Percentiles rank a stretch among this genome's conserved stretches.
Evolutionary conservation across 23 tunicate genomes (phyloP).

Genomic region (Botrylloides violaceus): DNA sequence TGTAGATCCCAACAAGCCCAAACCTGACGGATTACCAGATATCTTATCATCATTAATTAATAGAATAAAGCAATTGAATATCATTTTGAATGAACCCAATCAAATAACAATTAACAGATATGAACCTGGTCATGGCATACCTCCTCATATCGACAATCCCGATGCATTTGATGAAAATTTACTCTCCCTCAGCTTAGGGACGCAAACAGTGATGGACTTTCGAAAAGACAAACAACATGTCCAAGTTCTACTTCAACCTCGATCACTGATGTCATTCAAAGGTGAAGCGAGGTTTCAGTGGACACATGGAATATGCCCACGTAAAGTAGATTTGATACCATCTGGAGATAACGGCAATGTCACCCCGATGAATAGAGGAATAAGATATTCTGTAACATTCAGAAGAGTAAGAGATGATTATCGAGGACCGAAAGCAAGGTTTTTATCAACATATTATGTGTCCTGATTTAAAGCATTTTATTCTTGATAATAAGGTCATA

Average conservation of each 20-base stretch:
- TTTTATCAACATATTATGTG: neutral
- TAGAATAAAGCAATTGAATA: slow-evolving; percentile 11
- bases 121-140: slow-evolving; percentile 95
- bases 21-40: slow-evolving; percentile 21
- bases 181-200: slow-evolving; percentile 55
- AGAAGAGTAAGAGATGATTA: slow-evolving; percentile 37
- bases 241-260: slow-evolving; percentile 43
- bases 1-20: slow-evolving; percentile 51
- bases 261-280: slow-evolving; percentile 56
- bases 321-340: slow-evolving; percentile 64
- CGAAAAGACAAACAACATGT: slow-evolving; percentile 15
- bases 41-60: slow-evolving; percentile 24
- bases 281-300: slow-evolving; percentile 84
- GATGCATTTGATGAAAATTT: slow-evolving; percentile 54
- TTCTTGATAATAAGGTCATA: too few relatives aligned
- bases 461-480: neutral
- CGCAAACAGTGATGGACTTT: slow-evolving; percentile 65
- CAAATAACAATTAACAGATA: slow-evolving; percentile 90
- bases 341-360: neutral
- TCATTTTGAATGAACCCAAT: slow-evolving; percentile 33
- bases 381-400: slow-evolving; percentile 77
- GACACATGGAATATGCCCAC: slow-evolving; percentile 73
- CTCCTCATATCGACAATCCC: slow-evolving; percentile 89
- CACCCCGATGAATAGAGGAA: slow-evolving; percentile 27
- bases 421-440: neutral